phyloP scores from a whole-genome alignment of 2,113 vertebrate genomes.

The Crotalus tigris region DNA sequence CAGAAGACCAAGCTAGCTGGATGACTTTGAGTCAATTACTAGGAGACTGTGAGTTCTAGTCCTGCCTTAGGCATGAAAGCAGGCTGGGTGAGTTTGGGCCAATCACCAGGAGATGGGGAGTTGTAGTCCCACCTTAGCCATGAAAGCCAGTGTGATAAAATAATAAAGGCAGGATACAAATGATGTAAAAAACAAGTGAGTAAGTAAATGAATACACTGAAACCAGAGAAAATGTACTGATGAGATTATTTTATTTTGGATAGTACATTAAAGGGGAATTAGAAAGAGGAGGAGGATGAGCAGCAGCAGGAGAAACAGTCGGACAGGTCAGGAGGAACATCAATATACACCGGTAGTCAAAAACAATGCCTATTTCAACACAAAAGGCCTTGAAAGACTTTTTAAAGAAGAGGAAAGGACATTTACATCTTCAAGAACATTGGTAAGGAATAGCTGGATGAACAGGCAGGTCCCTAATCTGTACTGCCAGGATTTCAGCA shows the following conservation, averaged over 20 bases:
- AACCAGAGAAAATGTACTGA: background rate
- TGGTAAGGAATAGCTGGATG: background rate
- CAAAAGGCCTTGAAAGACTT: too few relatives aligned
- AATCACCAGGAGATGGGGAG: too few relatives aligned
- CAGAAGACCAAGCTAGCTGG: background rate
- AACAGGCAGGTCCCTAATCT: background rate
- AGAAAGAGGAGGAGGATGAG: background rate
- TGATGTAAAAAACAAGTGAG: background rate
- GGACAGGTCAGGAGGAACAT: background rate
- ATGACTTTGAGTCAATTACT: background rate
- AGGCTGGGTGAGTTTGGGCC: background rate
- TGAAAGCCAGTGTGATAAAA: too few relatives aligned
- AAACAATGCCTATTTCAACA: background rate
- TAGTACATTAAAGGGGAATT: background rate
- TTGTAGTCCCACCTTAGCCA: too few relatives aligned
- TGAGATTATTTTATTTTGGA: background rate
- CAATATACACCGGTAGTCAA: background rate
- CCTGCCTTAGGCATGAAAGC: background rate
- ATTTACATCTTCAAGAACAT: background rate
- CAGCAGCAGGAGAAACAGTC: background rate
- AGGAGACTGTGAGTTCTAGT: background rate
- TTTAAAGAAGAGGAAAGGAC: background rate
- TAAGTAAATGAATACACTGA: background rate
- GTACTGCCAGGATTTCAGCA: background rate
- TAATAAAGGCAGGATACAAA: too few relatives aligned